These are phyloP conservation scores for Poecilia gillii DNA, from an alignment of 2,797 vertebrate genomes.

Conservation along the genomic window DNA sequence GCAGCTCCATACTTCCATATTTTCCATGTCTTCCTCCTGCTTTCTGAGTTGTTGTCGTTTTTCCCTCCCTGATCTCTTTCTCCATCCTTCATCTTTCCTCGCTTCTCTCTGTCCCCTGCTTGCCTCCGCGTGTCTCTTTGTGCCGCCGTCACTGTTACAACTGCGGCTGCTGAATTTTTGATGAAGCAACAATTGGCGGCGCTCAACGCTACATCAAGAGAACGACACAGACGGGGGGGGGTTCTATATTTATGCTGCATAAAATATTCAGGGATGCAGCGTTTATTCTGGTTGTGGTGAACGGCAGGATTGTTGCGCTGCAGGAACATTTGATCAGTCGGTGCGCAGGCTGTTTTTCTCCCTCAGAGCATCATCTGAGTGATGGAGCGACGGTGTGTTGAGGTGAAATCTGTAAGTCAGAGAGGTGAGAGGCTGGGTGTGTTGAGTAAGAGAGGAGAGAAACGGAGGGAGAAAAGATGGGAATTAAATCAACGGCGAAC, in stretches of 20 bases:
- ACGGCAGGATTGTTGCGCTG: constrained; percentile 4
- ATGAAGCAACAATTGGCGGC: constrained; percentile 55
- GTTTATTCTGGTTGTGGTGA: constrained; percentile 30
- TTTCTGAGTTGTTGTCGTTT: neutral
- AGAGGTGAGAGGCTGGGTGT: constrained; percentile 13
- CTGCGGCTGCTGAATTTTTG: constrained; percentile 57
- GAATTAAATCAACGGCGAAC: constrained; percentile 32
- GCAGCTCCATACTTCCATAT: neutral
- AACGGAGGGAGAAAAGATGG: constrained; percentile 6
- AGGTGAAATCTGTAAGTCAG: constrained; percentile 8
- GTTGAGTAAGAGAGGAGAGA: constrained; percentile 22
- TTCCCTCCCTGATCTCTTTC: neutral
- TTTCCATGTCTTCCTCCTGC: neutral
- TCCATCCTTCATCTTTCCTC: neutral
- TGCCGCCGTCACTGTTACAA: constrained; percentile 37
- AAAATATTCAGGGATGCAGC: constrained; percentile 56
- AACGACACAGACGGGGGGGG: constrained; percentile 27
- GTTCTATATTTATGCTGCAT: constrained; percentile 49
- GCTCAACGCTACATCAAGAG: constrained; percentile 14
- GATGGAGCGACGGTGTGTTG: constrained; percentile 12
- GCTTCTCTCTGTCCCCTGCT: constrained; percentile 7
- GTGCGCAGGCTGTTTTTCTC: neutral
- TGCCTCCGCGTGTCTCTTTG: neutral
- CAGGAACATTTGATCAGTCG: constrained; percentile 18
- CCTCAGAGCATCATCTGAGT: constrained; percentile 3